Conservation (phyloP, 1,140 invertebrate genomes). For the Drosophila saltans region DNA sequence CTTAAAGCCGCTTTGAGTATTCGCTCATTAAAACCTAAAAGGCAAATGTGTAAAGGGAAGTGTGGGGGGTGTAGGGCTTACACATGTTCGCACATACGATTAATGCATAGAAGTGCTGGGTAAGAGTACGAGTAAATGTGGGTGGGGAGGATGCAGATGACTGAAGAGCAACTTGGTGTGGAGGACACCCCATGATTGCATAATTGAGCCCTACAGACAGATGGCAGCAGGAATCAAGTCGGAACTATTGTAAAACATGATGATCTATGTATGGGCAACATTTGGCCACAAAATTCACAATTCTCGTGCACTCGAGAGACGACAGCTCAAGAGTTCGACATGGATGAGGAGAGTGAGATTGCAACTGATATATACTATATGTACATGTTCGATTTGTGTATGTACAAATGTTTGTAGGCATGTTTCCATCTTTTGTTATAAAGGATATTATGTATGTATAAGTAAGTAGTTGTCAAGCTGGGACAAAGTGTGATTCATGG, state of each 20-base stretch:
- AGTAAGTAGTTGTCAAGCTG: not conserved
- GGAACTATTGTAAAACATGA: conserved; percentile 24
- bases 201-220: conserved; percentile 14
- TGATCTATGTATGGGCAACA: conserved; percentile 36
- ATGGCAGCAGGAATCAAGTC: not conserved
- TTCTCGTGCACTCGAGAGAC: not conserved
- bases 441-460: not conserved
- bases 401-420: not conserved
- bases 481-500: not conserved
- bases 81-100: conserved; percentile 10
- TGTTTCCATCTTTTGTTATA: not conserved
- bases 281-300: conserved; percentile 21
- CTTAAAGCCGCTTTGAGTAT: conserved; percentile 15
- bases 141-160: not conserved
- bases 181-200: conserved; percentile 13
- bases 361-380: not conserved
- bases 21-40: conserved; percentile 14
- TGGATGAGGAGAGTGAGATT: not conserved
- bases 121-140: not conserved
- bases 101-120: not conserved
- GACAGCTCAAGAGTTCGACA: not conserved
- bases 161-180: conserved; percentile 18
- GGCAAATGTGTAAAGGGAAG: not conserved
- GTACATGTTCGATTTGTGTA: not conserved
- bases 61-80: not conserved